A percentile compares a stretch with the other conserved stretches of the same genome.
These are phyloP conservation scores for Rachycentron canadum DNA, from an alignment of 2,797 vertebrate genomes.

Conservation along the genomic window DNA sequence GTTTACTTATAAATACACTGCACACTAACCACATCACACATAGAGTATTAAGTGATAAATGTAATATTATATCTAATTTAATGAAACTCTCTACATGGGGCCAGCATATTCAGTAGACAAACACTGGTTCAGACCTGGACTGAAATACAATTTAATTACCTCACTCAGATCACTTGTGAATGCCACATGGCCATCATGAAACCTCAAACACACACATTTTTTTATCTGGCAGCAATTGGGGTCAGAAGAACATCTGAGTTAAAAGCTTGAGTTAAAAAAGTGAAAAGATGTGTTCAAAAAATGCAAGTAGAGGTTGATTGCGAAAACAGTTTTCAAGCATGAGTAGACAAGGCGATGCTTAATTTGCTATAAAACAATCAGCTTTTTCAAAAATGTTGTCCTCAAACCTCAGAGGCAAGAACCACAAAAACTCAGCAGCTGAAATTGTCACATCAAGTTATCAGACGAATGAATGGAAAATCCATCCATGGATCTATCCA, in stretches of 20 bases:
- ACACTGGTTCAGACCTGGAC: background rate
- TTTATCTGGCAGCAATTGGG: background rate
- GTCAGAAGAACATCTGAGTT: background rate
- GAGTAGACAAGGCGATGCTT: too few relatives aligned
- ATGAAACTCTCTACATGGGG: background rate
- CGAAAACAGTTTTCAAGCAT: background rate
- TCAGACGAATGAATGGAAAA: background rate
- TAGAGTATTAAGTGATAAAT: background rate
- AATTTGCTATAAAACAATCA: background rate
- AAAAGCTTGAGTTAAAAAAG: background rate
- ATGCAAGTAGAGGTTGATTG: background rate
- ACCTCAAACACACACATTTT: background rate
- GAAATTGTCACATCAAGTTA: background rate
- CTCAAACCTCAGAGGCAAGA: background rate
- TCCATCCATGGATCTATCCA: background rate
- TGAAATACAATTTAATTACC: background rate
- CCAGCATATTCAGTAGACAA: background rate
- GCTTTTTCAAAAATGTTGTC: background rate
- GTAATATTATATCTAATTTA: background rate
- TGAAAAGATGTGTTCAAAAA: background rate
- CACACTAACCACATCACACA: background rate
- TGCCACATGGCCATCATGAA: background rate
- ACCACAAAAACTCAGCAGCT: background rate
- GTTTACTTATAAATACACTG: background rate
- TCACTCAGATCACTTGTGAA: too few relatives aligned